Conservation (phyloP, 2,888 invertebrate species). For the Entomobrya multifasciata region DNA sequence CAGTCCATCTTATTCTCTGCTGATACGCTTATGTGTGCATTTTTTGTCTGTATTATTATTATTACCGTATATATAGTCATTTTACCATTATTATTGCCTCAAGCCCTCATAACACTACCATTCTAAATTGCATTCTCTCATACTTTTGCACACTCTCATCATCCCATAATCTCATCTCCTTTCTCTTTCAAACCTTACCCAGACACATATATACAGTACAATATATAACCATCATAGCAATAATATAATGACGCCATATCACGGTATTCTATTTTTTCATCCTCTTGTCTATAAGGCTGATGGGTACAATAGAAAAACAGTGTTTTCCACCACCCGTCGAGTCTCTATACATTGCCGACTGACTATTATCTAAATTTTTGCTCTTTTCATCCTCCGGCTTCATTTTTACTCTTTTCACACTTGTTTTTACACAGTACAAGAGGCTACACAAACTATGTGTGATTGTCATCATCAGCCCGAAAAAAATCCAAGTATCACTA, state of each 20-base stretch:
- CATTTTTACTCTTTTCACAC: conserved; percentile 1
- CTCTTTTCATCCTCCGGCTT: conserved; percentile 10
- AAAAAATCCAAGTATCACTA: no score
- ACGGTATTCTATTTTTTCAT: neutral
- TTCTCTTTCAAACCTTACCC: neutral
- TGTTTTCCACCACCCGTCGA: neutral
- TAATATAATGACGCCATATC: conserved; percentile 12
- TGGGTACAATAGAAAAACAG: neutral
- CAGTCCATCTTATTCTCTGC: neutral
- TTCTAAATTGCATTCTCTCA: conserved; percentile 18
- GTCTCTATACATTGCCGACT: no score
- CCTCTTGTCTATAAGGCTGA: neutral
- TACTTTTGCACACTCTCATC: conserved; percentile 13
- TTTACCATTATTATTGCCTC: neutral
- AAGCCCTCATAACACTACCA: neutral
- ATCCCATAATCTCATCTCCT: conserved; percentile 28
- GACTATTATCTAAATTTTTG: neutral
- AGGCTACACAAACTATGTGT: neutral
- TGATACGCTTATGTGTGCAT: neutral
- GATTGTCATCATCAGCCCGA: neutral
- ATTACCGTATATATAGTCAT: neutral
- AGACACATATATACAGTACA: neutral
- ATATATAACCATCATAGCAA: neutral
- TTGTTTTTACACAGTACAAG: no score
- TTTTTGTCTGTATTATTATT: neutral